A percentile compares a stretch with the other conserved stretches of the same genome.
These are phyloP conservation scores for Clavelina lepadiformis DNA, from an alignment of 23 tunicate genomes.

Conservation along the genomic window DNA sequence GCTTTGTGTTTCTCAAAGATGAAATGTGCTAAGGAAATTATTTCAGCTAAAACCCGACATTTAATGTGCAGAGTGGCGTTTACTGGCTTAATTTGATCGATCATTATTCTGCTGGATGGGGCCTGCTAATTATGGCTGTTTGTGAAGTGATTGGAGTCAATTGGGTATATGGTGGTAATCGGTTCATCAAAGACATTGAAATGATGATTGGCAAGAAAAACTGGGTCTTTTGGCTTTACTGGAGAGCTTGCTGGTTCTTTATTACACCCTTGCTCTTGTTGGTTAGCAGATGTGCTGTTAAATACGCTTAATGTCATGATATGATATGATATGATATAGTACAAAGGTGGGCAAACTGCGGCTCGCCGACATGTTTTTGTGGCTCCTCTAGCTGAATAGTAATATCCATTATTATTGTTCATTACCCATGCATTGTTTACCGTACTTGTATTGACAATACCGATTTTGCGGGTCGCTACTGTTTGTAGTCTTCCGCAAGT, in stretches of 20 bases:
- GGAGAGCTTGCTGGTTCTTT: slow-evolving; percentile 86
- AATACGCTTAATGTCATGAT: no score
- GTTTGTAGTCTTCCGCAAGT: no score
- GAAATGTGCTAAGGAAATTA: neutral
- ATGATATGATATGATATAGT: no score
- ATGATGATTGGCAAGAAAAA: slow-evolving; percentile 74
- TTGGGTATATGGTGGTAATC: slow-evolving; percentile 77
- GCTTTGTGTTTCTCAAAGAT: no score
- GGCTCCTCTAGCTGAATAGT: no score
- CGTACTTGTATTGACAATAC: no score
- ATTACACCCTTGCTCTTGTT: slow-evolving; percentile 56
- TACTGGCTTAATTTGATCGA: slow-evolving; percentile 77
- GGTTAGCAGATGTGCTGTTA: slow-evolving; percentile 40
- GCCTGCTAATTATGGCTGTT: slow-evolving; percentile 53
- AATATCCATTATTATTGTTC: no score
- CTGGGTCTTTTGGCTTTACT: slow-evolving; percentile 73
- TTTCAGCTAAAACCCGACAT: neutral
- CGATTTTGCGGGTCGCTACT: no score
- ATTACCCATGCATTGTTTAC: no score
- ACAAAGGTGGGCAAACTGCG: no score
- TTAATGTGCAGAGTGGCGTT: slow-evolving; percentile 57
- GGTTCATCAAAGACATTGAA: slow-evolving; percentile 75
- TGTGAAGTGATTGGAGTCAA: slow-evolving; percentile 60
- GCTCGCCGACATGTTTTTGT: no score
- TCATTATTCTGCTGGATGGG: slow-evolving; percentile 72